These are phyloP conservation scores for Doryteuthis pealeii DNA, from an alignment of 1,140 invertebrate species.

Conservation along the genomic window DNA sequence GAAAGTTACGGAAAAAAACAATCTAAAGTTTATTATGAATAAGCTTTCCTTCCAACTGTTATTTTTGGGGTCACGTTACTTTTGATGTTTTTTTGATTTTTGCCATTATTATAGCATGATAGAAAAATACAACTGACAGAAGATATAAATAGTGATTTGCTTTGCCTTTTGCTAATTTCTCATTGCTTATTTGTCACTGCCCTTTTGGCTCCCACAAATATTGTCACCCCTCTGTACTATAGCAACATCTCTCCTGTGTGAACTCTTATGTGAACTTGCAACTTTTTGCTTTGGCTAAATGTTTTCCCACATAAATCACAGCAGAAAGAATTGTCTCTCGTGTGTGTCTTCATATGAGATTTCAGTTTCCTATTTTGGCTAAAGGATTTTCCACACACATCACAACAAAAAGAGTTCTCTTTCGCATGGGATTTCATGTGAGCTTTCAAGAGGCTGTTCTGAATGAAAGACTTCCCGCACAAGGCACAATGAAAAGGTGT, in stretches of 20 bases:
- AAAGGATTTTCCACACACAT: conserved; percentile 39
- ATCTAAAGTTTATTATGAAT: too few relatives aligned
- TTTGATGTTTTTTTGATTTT: too few relatives aligned
- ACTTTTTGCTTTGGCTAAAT: conserved; percentile 64
- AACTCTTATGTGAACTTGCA: conserved; percentile 48
- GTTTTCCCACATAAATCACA: conserved; percentile 97
- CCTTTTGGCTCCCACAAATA: too few relatives aligned
- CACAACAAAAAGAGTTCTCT: conserved; percentile 41
- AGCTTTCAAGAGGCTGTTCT: conserved; percentile 12
- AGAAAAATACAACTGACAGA: too few relatives aligned
- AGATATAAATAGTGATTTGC: too few relatives aligned
- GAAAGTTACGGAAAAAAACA: too few relatives aligned
- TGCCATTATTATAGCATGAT: too few relatives aligned
- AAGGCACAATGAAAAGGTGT: conserved; percentile 27
- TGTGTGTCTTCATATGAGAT: conserved; percentile 66
- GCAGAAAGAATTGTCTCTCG: conserved; percentile 96
- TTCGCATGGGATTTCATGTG: conserved; percentile 39
- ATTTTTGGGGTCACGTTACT: too few relatives aligned
- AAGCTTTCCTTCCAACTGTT: too few relatives aligned
- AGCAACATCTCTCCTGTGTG: conserved; percentile 71
- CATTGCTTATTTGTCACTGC: too few relatives aligned
- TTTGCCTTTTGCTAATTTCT: too few relatives aligned
- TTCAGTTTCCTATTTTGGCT: conserved; percentile 34
- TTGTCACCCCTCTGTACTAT: too few relatives aligned
- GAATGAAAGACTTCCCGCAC: conserved; percentile 30